A percentile compares a stretch with the other conserved stretches of the same genome.
Evolutionary conservation across 2,113 vertebrate genomes (phyloP).

Genomic region (Zapus hudsonius): DNA sequence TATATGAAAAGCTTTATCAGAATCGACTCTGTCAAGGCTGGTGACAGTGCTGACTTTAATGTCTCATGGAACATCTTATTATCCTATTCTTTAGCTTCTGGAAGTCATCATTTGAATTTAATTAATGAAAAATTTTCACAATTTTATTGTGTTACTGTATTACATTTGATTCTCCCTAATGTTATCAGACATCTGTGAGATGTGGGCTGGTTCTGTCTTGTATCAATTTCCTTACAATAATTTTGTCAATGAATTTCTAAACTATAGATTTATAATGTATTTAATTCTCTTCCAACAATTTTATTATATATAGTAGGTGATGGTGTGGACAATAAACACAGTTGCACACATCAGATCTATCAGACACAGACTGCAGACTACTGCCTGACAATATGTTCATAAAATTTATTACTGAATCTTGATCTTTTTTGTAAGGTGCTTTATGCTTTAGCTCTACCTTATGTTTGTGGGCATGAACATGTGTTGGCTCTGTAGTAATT

Average conservation of each 20-base stretch:
- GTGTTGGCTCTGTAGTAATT: neutral
- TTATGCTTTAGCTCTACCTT: neutral
- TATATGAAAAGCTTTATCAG: slow-evolving; percentile 32
- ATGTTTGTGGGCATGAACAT: neutral
- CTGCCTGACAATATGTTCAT: neutral
- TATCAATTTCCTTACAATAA: neutral
- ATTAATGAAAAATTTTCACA: neutral
- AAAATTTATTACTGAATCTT: slow-evolving; percentile 10
- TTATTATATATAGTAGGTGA: neutral
- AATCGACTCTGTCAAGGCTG: neutral
- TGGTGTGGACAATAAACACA: neutral
- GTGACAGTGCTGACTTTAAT: neutral
- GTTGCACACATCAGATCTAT: neutral
- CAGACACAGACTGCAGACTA: neutral
- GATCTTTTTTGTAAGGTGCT: neutral
- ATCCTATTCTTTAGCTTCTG: neutral
- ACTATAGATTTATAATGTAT: slow-evolving; percentile 8
- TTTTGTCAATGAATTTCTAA: neutral
- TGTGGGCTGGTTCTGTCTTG: neutral
- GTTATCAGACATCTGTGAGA: neutral
- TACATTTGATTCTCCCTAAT: neutral
- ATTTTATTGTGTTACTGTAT: neutral
- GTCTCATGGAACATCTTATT: neutral
- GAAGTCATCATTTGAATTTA: slow-evolving; percentile 16
- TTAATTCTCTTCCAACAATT: neutral